Evolutionary conservation across 1,140 invertebrate species (phyloP).

Genomic region (Tyrophagus putrescentiae): DNA sequence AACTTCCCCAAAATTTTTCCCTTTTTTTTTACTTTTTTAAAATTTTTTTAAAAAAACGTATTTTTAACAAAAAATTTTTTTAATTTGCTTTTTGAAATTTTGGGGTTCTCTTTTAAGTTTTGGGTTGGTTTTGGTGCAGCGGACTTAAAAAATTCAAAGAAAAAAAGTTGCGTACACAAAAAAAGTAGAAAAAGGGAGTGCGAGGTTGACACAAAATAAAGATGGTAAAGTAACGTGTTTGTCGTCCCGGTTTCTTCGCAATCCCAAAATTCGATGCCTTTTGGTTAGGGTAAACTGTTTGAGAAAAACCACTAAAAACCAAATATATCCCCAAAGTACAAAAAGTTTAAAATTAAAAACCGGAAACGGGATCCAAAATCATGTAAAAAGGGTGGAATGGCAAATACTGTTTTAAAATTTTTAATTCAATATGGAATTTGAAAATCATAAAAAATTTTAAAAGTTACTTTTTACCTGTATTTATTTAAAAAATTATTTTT

Average conservation of each 20-base stretch:
- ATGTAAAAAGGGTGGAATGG: slow-evolving; percentile 32
- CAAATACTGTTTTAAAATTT: slow-evolving; percentile 21
- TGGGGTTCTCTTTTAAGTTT: slow-evolving; percentile 36
- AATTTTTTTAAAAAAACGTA: no score
- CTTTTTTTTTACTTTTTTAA: no score
- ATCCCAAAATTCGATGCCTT: slow-evolving; percentile 30
- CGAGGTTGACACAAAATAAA: slow-evolving; percentile 38
- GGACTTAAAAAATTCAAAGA: slow-evolving; percentile 35
- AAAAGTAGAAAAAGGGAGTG: slow-evolving; percentile 36
- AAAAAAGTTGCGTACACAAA: slow-evolving; percentile 38
- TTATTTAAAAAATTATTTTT: no score
- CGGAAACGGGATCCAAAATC: not conserved
- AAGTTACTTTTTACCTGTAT: no score
- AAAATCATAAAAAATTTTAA: no score
- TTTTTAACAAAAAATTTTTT: slow-evolving; percentile 30
- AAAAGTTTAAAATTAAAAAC: slow-evolving; percentile 32
- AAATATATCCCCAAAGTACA: slow-evolving; percentile 36
- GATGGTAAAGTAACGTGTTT: slow-evolving; percentile 32
- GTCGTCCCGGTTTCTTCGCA: slow-evolving; percentile 32
- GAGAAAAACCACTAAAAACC: slow-evolving; percentile 34
- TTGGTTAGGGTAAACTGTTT: slow-evolving; percentile 29
- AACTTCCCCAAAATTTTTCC: no score
- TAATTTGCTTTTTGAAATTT: slow-evolving; percentile 34
- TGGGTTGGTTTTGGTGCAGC: slow-evolving; percentile 38
- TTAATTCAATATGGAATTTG: no score